Evolutionary conservation across 1,140 invertebrate genomes (phyloP), one percentile per base, ranked within the genome.

Genomic region (Diabrotica undecimpunctata): DNA sequence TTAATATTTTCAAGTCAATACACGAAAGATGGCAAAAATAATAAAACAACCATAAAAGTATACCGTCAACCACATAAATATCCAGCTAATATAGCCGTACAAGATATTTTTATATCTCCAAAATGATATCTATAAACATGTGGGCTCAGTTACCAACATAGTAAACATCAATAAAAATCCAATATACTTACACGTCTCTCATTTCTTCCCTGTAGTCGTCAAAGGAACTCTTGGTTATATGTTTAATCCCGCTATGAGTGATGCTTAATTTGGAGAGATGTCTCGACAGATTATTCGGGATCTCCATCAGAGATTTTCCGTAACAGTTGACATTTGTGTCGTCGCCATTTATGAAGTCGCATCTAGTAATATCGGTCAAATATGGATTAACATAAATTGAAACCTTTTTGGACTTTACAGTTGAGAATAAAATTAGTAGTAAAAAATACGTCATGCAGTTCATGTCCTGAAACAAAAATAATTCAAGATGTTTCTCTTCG

Each of bases 181-280:
- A 25, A 25, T 25, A 25, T 25, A 78, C 77, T 78, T 72, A 79
- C 78, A 79, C 71, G 60, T 79, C 77, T 55, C 71, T 69, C 12
- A 79, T 54, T 5, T 67, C 70, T 8, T 61, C 57, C 38, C 60
- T 71, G 58, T 79, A 79, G 2, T 69, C 67, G 53, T 77, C 71
- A 25, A 79, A 70, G 6, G 68, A 66, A 57, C 70, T 70, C 41
- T 69, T 73, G 5, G 53, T 69, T 14, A 79, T 65, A 37, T 66
- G 13, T n/a, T 59, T 66, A 25, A 79, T 77, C 50, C 67, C 73
- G 12, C 74, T 68, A 65, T 77, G 72, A 2, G 73, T 74, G 9
- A 78, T 68, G 3, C 68, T 75, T 36, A 76, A 66, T 35, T 73
- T 72, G 14, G 70, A 67, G 25, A 79, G 69, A 53, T 58, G 70